phyloP scores from a whole-genome alignment of 1,140 invertebrate genomes.

The Diuraphis noxia region DNA sequence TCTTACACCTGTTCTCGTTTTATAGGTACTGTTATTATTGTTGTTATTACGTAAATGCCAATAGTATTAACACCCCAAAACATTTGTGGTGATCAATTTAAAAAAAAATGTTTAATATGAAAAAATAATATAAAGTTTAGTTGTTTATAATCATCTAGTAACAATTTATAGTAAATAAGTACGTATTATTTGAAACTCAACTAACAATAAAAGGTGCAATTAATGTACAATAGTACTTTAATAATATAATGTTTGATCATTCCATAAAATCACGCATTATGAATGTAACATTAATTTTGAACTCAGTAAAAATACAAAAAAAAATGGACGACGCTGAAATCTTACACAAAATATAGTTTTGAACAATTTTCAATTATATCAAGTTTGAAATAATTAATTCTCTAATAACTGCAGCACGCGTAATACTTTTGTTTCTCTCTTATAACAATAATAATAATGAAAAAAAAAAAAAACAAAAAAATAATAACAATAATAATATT shows the following conservation, averaged over 20 bases:
- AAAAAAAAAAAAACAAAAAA: not conserved
- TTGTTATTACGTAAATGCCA: too few species aligned
- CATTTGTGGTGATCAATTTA: not conserved
- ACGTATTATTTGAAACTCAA: not conserved
- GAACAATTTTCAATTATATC: not conserved
- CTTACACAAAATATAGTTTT: not conserved
- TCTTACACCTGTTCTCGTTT: not conserved
- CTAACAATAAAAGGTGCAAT: not conserved
- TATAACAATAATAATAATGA: not conserved
- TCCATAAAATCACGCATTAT: not conserved
- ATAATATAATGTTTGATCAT: not conserved
- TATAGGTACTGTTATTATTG: not conserved
- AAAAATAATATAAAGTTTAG: not conserved
- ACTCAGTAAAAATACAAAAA: not conserved
- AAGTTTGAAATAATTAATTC: not conserved
- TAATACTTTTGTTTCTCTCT: conserved; percentile 4
- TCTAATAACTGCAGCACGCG: not conserved
- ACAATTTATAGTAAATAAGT: not conserved
- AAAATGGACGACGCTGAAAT: not conserved
- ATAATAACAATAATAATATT: not conserved
- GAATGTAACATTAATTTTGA: not conserved
- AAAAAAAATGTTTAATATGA: not conserved
- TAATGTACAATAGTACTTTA: not conserved
- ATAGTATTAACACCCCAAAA: not conserved
- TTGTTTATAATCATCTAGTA: not conserved